These are phyloP conservation scores for Malacoraja senta DNA, from an alignment of 2,797 vertebrate species.

Conservation along the genomic window DNA sequence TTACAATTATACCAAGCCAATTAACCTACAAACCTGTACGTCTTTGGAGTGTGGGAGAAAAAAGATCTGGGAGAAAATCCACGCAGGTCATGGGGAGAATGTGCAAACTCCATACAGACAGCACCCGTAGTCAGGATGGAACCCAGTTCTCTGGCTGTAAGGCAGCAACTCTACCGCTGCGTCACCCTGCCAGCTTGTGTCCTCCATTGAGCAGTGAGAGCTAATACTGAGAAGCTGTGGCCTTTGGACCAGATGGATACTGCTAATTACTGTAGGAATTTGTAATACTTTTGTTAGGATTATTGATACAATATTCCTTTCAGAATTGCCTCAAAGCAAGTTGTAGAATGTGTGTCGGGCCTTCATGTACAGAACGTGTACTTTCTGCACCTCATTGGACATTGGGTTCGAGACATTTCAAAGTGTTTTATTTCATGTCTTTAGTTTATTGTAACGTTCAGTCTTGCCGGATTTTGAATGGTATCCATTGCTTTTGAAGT, in stretches of 20 bases:
- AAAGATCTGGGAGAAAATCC: no score
- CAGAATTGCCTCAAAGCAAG: constrained; percentile 10
- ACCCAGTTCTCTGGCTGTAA: no score
- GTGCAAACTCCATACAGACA: no score
- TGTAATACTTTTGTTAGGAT: not conserved
- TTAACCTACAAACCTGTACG: no score
- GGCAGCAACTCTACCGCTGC: no score
- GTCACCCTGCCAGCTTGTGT: no score
- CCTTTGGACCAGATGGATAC: not conserved
- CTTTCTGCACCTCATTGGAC: not conserved
- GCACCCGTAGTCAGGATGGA: no score
- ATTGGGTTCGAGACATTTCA: not conserved
- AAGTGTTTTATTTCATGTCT: not conserved
- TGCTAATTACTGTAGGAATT: not conserved
- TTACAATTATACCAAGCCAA: no score
- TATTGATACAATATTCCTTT: not conserved
- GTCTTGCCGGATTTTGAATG: not conserved
- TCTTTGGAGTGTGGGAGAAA: no score
- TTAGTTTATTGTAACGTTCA: not conserved
- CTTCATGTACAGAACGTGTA: not conserved
- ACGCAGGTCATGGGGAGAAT: no score
- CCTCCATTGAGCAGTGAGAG: not conserved
- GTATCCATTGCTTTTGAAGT: not conserved
- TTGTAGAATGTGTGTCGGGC: not conserved
- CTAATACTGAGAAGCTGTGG: not conserved